A percentile compares a stretch with the other conserved stretches of the same genome.
Evolutionary conservation across 2,797 vertebrate species (phyloP).

Genomic region (Gallinago solitaria): DNA sequence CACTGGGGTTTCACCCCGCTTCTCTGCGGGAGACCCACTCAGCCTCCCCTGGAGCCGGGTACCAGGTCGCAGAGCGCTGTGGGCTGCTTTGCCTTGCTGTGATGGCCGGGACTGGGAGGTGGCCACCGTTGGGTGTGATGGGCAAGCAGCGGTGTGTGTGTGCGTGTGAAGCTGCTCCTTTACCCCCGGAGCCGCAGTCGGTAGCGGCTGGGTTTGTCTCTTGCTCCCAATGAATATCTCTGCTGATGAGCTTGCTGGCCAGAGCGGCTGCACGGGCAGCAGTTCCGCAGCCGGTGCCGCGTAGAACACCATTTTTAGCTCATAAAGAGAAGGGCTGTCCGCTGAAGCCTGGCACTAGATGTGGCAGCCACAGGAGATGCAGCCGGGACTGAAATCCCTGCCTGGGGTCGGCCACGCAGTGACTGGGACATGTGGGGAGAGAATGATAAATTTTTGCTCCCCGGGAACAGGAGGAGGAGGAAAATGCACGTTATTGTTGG

Average conservation of each 20-base stretch:
- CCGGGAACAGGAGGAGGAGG: rapidly evolving
- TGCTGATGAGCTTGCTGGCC: slow-evolving; percentile 30
- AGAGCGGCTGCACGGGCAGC: not conserved
- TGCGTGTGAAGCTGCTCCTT: rapidly evolving
- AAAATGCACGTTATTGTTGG: rapidly evolving
- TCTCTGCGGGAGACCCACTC: rapidly evolving
- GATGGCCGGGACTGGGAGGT: rapidly evolving
- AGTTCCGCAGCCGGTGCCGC: not conserved
- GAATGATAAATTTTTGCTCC: rapidly evolving
- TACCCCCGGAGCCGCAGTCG: not conserved
- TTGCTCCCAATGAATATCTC: not conserved
- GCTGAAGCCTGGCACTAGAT: not conserved
- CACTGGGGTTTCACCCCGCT: rapidly evolving
- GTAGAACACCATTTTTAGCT: not conserved
- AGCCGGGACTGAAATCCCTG: rapidly evolving
- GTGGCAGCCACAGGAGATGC: rapidly evolving
- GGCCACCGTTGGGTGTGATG: rapidly evolving
- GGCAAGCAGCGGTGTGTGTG: not conserved
- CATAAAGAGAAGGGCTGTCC: not conserved
- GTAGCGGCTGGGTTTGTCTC: not conserved
- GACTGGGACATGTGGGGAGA: rapidly evolving
- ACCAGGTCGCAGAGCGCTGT: rapidly evolving
- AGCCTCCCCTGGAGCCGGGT: rapidly evolving
- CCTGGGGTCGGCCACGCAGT: rapidly evolving
- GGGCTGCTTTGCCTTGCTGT: not conserved